Conservation (phyloP, 2,797 vertebrate species). For the Aeoliscus strigatus region DNA sequence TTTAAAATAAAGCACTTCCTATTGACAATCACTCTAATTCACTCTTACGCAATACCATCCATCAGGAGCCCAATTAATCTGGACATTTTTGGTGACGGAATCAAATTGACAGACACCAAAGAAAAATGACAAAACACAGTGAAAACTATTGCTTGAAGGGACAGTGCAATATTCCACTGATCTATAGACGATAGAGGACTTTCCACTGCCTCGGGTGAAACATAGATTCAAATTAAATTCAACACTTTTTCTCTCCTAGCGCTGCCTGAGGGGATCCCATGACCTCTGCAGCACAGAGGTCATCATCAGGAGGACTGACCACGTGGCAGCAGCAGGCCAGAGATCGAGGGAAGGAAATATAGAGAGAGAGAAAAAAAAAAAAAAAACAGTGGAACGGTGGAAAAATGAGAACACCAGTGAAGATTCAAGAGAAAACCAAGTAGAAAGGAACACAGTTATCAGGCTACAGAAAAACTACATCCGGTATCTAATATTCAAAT, state of each 20-base stretch:
- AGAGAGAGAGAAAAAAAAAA: background rate
- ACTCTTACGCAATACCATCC: conserved; percentile 13
- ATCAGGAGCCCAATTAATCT: conserved; percentile 34
- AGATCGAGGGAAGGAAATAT: conserved; percentile 1
- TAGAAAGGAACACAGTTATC: background rate
- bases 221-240: conserved; percentile 54
- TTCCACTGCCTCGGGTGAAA: conserved; percentile 43
- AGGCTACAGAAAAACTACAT: too few relatives aligned
- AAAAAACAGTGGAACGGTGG: background rate
- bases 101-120: conserved; percentile 30
- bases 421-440: background rate
- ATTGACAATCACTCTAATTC: conserved; percentile 28
- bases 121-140: conserved; percentile 31
- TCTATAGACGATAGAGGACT: conserved; percentile 44
- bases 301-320: conserved; percentile 25
- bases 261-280: conserved; percentile 44
- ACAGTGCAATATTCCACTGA: conserved; percentile 41
- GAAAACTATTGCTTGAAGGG: conserved; percentile 34
- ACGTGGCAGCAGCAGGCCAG: conserved; percentile 2
- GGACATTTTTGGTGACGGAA: conserved; percentile 17
- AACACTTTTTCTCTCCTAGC: conserved; percentile 33
- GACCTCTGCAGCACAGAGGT: conserved; percentile 43
- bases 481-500: too few relatives aligned
- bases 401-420: too few relatives aligned
- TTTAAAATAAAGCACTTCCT: too few relatives aligned